phyloP scores from a whole-genome alignment of 1,140 invertebrate genomes.

The Notospermus geniculatus region DNA sequence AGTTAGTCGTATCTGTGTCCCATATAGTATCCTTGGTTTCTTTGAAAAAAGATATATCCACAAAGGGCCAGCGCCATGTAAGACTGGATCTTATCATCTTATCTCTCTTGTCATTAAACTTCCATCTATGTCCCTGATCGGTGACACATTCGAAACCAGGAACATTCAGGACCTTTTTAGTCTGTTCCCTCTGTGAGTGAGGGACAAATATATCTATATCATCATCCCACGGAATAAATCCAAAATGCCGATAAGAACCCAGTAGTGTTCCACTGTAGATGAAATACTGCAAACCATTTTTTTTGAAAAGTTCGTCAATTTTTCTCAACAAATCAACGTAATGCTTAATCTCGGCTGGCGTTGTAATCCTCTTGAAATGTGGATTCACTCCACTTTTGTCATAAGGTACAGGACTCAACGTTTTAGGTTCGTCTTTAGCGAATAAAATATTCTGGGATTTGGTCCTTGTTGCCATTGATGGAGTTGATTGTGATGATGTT shows the following conservation, averaged over 20 bases:
- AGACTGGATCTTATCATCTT: constrained; percentile 15
- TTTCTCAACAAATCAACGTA: constrained; percentile 14
- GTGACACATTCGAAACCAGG: constrained; percentile 7
- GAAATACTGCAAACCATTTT: constrained; percentile 32
- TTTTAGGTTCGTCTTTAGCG: too few species aligned
- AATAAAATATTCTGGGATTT: too few species aligned
- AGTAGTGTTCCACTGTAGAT: constrained; percentile 40
- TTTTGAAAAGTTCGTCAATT: constrained; percentile 25
- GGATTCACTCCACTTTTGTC: too few species aligned
- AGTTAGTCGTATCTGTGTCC: constrained; percentile 12
- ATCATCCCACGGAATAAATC: constrained; percentile 47
- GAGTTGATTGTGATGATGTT: too few species aligned
- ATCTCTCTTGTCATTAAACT: neutral
- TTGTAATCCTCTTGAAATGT: too few species aligned
- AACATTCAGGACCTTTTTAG: constrained; percentile 16
- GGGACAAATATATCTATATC: constrained; percentile 43
- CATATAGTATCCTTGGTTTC: constrained; percentile 26
- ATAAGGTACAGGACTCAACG: too few species aligned
- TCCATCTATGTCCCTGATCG: neutral
- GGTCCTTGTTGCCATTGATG: too few species aligned
- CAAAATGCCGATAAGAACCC: constrained; percentile 37
- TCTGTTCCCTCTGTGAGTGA: constrained; percentile 18
- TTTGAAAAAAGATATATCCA: constrained; percentile 26
- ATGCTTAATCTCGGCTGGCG: too few species aligned
- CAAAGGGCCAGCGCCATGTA: constrained; percentile 26